Conservation (phyloP, 2,797 vertebrate genomes). For the Corythornis leucogaster region DNA sequence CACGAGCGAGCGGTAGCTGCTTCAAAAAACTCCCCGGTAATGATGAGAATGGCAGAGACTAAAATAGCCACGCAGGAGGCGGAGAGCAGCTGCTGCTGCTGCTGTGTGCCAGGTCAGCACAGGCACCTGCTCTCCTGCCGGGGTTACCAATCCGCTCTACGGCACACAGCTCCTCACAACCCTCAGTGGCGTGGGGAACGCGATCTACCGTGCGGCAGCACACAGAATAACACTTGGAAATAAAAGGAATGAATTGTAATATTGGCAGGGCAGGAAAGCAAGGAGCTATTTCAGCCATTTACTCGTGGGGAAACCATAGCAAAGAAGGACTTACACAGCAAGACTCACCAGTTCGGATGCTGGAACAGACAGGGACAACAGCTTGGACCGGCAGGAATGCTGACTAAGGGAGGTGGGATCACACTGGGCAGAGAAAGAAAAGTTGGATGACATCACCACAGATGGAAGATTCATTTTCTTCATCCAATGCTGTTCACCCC, state of each 20-base stretch:
- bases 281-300: not conserved
- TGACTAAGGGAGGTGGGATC: not conserved
- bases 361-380: slow-evolving; percentile 54
- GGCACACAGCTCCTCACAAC: not conserved
- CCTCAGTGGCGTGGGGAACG: not conserved
- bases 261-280: not conserved
- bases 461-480: not conserved
- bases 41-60: not conserved
- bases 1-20: not conserved
- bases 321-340: not conserved
- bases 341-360: not conserved
- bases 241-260: not conserved
- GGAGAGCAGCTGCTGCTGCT: not conserved
- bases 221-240: not conserved
- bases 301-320: not conserved
- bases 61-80: not conserved
- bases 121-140: not conserved
- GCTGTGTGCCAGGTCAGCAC: not conserved
- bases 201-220: not conserved
- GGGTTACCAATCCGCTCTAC: not conserved
- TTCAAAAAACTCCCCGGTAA: not conserved
- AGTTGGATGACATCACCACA: not conserved
- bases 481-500: not conserved
- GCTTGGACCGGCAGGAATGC: slow-evolving; percentile 55
- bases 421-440: not conserved